phyloP scores from a whole-genome alignment of 1,140 invertebrate genomes.

The Dryas iulia region DNA sequence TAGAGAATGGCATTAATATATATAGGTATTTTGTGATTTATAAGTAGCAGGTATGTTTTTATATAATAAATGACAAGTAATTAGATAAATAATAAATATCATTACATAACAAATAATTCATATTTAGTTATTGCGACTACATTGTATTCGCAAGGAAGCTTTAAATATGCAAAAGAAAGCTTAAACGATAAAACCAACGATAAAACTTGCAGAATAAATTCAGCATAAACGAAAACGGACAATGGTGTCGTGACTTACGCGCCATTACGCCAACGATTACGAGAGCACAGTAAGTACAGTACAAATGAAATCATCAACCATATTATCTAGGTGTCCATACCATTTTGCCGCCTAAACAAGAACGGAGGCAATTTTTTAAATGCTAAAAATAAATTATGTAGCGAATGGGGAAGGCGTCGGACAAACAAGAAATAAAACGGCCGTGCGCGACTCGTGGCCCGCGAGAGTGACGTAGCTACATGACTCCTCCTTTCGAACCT shows the following conservation, averaged over 20 bases:
- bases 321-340: conserved; percentile 66
- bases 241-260: conserved; percentile 54
- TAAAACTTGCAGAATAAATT: conserved; percentile 63
- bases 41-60: too few relatives aligned
- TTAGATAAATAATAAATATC: too few relatives aligned
- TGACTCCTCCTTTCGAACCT: conserved; percentile 39
- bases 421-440: conserved; percentile 76
- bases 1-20: too few relatives aligned
- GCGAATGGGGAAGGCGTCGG: conserved; percentile 65
- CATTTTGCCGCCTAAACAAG: conserved; percentile 61
- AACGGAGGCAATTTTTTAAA: conserved; percentile 74
- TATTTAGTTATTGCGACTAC: background rate
- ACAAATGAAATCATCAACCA: conserved; percentile 76
- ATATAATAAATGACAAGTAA: too few relatives aligned
- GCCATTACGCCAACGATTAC: conserved; percentile 62
- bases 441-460: conserved; percentile 52
- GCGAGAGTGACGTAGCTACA: conserved; percentile 49
- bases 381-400: conserved; percentile 79
- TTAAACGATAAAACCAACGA: conserved; percentile 40
- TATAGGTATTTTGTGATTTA: too few relatives aligned
- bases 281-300: conserved; percentile 57
- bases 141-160: conserved; percentile 21
- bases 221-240: conserved; percentile 61
- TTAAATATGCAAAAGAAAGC: conserved; percentile 44
- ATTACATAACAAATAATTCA: background rate